Conservation (phyloP, 2,797 vertebrate genomes). For the Threskiornis aethiopicus region DNA sequence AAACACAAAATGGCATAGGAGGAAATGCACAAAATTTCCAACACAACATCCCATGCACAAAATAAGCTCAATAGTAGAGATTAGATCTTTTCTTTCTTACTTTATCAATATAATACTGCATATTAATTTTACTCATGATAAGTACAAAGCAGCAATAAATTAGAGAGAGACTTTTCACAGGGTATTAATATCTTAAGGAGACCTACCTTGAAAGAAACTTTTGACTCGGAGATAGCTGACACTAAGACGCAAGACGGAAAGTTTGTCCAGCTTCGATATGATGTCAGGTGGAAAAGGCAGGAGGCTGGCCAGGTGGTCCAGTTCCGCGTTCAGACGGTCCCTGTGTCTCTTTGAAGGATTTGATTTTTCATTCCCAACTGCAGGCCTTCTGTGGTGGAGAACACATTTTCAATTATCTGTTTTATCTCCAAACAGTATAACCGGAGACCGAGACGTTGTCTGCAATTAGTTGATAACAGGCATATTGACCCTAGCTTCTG, state of each 20-base stretch:
- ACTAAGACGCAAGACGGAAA: conserved; percentile 92
- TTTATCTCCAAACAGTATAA: neutral
- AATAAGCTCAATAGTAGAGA: neutral
- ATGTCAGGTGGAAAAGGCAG: conserved; percentile 91
- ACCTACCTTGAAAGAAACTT: conserved; percentile 94
- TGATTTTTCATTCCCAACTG: conserved; percentile 85
- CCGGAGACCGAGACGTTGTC: neutral
- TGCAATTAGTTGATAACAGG: neutral
- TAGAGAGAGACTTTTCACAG: neutral
- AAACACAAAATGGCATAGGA: neutral
- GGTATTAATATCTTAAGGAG: neutral
- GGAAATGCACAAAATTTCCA: neutral
- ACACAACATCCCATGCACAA: neutral
- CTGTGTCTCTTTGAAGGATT: conserved; percentile 96
- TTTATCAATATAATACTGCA: neutral
- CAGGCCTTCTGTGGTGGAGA: conserved; percentile 82
- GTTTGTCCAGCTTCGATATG: conserved; percentile 94
- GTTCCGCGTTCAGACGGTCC: conserved; percentile 91
- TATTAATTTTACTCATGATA: neutral
- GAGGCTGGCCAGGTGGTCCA: conserved; percentile 93
- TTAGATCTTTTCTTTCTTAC: neutral
- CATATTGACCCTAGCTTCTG: neutral
- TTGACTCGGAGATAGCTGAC: conserved; percentile 96
- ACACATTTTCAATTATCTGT: conserved; percentile 15
- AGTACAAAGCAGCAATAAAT: neutral